phyloP scores from a whole-genome alignment of 1,140 invertebrate genomes.

The Drosophila kurseongensis region DNA sequence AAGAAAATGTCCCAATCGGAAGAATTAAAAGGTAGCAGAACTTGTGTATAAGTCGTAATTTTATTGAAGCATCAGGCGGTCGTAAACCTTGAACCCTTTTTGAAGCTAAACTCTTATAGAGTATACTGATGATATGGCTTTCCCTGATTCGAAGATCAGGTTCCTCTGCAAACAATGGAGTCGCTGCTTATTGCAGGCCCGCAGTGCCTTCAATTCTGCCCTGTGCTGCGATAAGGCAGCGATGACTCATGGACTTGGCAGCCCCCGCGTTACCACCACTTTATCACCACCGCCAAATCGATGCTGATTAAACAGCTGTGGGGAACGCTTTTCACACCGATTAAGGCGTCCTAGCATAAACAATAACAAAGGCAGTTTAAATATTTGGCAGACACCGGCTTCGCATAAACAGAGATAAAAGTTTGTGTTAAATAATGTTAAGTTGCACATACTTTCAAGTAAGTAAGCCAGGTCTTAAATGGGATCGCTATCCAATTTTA shows the following conservation, averaged over 20 bases:
- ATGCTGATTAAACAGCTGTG: conserved; percentile 52
- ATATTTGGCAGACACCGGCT: conserved; percentile 40
- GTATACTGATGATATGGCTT: conserved; percentile 8
- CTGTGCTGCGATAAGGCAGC: conserved; percentile 26
- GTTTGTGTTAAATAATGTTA: too few relatives aligned
- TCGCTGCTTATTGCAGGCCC: not conserved
- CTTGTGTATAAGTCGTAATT: too few relatives aligned
- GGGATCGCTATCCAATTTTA: too few relatives aligned
- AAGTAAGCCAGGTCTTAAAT: too few relatives aligned
- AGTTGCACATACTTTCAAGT: too few relatives aligned
- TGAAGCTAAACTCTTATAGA: conserved; percentile 2
- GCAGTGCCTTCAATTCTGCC: conserved; percentile 9
- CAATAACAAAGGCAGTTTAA: conserved; percentile 48
- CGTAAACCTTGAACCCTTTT: not conserved
- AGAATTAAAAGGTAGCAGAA: too few relatives aligned
- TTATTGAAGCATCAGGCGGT: too few relatives aligned
- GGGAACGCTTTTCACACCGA: conserved; percentile 35
- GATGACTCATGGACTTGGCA: conserved; percentile 28
- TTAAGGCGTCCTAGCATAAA: conserved; percentile 44
- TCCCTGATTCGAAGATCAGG: conserved; percentile 35
- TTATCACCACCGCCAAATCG: conserved; percentile 22
- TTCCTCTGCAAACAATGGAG: conserved; percentile 40
- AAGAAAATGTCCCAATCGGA: too few relatives aligned
- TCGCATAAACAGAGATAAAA: conserved; percentile 5
- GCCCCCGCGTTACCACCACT: conserved; percentile 5